Evolutionary conservation across 1,140 invertebrate genomes (phyloP).

Genomic region (Sitobion miscanthi): DNA sequence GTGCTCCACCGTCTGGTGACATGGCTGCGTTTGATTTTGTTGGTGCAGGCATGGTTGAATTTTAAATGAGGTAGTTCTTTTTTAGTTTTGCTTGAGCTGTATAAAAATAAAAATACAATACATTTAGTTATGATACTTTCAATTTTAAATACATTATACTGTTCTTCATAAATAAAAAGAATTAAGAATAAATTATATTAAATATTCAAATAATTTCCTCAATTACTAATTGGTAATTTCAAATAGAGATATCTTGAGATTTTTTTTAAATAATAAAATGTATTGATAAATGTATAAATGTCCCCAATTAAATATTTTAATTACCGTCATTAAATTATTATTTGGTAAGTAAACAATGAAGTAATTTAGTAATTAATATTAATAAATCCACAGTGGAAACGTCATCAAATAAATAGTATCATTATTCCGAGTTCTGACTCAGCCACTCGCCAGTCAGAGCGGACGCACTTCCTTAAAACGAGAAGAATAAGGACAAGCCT

Average conservation of each 20-base stretch:
- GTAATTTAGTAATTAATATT: not conserved
- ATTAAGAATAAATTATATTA: not conserved
- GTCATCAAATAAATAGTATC: not conserved
- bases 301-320: not conserved
- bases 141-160: not conserved
- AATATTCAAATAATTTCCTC: not conserved
- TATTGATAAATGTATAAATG: not conserved
- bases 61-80: not conserved
- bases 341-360: not conserved
- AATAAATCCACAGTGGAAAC: not conserved
- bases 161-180: not conserved
- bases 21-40: constrained; percentile 65
- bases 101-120: not conserved
- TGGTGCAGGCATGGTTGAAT: constrained; percentile 53
- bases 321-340: not conserved
- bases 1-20: constrained; percentile 60
- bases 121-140: not conserved
- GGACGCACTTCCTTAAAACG: not conserved
- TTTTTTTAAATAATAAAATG: not conserved
- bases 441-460: not conserved
- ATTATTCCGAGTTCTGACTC: not conserved
- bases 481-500: too few relatives aligned
- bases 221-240: not conserved
- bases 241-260: not conserved
- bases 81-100: not conserved